These are phyloP conservation scores for Troides aeacus DNA, from an alignment of 2,888 invertebrate genomes.

Conservation along the genomic window DNA sequence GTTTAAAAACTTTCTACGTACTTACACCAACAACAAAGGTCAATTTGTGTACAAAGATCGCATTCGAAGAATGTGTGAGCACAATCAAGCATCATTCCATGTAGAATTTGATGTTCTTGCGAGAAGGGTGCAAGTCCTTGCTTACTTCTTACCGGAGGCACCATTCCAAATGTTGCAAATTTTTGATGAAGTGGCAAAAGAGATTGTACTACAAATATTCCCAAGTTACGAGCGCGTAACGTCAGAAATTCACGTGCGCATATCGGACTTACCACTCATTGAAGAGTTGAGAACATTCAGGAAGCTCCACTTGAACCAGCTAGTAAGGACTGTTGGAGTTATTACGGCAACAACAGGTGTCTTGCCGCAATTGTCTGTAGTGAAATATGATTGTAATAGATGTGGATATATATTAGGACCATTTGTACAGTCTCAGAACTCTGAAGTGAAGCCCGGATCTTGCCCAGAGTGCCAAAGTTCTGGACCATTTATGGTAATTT, in stretches of 20 bases:
- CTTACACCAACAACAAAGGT: slow-evolving; percentile 92
- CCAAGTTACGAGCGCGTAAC: slow-evolving; percentile 98
- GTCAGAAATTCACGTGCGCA: slow-evolving; percentile 95
- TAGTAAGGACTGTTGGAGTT: slow-evolving; percentile 93
- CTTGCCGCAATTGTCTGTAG: slow-evolving; percentile 95
- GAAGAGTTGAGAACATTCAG: slow-evolving; percentile 97
- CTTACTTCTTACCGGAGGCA: slow-evolving; percentile 98
- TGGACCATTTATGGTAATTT: slow-evolving; percentile 93
- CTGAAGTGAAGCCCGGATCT: slow-evolving; percentile 96
- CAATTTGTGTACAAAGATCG: slow-evolving; percentile 95
- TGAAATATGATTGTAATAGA: slow-evolving; percentile 98
- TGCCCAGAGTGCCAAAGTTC: slow-evolving; percentile 98
- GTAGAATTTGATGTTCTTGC: slow-evolving; percentile 96
- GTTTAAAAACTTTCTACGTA: slow-evolving; percentile 94
- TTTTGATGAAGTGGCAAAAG: slow-evolving; percentile 96
- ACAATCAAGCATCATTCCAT: slow-evolving; percentile 92
- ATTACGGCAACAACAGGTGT: slow-evolving; percentile 97
- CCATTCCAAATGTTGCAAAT: slow-evolving; percentile 98
- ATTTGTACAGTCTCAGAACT: slow-evolving; percentile 94
- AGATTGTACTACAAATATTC: slow-evolving; percentile 94
- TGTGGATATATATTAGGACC: slow-evolving; percentile 98
- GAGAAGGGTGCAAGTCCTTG: slow-evolving; percentile 93
- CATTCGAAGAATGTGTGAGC: slow-evolving; percentile 96
- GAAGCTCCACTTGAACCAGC: slow-evolving; percentile 94
- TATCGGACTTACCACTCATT: slow-evolving; percentile 95